phyloP scores from a whole-genome alignment of 2,888 invertebrate species.

The Hybos culiciformis region DNA sequence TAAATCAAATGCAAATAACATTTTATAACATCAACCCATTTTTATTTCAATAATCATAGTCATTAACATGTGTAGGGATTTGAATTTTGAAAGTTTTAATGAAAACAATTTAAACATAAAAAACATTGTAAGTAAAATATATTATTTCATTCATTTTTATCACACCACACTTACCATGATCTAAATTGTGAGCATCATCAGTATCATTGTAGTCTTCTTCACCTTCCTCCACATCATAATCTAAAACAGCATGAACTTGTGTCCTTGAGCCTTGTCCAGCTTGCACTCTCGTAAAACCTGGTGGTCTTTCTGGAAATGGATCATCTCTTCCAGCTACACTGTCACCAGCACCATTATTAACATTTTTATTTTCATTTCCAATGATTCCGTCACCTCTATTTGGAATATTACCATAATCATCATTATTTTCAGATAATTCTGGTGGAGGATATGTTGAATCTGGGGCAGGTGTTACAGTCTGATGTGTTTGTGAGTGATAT shows the following conservation, averaged over 20 bases:
- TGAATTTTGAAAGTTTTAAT: too few relatives aligned
- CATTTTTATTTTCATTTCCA: too few relatives aligned
- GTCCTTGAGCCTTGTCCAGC: conserved; percentile 40
- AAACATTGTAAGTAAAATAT: too few relatives aligned
- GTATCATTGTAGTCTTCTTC: conserved; percentile 32
- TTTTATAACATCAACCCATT: too few relatives aligned
- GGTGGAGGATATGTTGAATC: background rate
- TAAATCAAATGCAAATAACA: too few relatives aligned
- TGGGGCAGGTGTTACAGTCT: background rate
- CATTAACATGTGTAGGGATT: too few relatives aligned
- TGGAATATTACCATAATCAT: background rate
- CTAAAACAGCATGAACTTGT: conserved; percentile 35
- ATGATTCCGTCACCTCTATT: too few relatives aligned
- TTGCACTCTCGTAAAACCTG: conserved; percentile 52
- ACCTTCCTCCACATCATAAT: conserved; percentile 34
- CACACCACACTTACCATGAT: conserved; percentile 20
- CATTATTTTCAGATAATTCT: too few relatives aligned
- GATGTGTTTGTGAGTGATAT: conserved; percentile 1
- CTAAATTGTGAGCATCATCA: conserved; percentile 23
- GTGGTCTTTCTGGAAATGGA: conserved; percentile 41
- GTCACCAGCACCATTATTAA: background rate
- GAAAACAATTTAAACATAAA: too few relatives aligned
- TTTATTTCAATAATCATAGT: too few relatives aligned
- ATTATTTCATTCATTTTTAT: too few relatives aligned
- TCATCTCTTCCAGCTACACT: background rate